These are phyloP conservation scores for Dichetophora obliterata DNA, from an alignment of 2,888 invertebrate species.

Conservation along the genomic window DNA sequence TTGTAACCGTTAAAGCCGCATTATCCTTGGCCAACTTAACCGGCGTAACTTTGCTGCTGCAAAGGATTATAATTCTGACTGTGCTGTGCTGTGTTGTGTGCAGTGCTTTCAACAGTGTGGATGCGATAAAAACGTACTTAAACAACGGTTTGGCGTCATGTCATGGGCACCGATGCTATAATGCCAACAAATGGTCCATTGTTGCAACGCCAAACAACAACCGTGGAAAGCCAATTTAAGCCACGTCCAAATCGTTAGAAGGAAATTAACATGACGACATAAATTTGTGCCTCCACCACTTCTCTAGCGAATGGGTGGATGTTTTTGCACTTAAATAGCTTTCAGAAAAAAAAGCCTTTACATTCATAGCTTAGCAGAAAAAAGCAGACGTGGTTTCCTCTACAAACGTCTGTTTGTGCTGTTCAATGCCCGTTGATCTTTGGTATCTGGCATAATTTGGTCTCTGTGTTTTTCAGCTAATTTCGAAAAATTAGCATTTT, in stretches of 20 bases:
- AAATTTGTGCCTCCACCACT: conserved; percentile 46
- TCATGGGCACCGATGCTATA: background rate
- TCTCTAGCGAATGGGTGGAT: background rate
- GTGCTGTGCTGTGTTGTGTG: too few species aligned
- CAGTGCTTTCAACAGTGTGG: too few species aligned
- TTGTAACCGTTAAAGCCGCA: conserved; percentile 23
- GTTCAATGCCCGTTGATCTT: background rate
- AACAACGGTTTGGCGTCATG: background rate
- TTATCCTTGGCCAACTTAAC: conserved; percentile 6
- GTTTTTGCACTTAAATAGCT: background rate
- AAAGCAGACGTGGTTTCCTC: background rate
- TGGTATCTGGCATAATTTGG: too few species aligned
- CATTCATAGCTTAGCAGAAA: too few species aligned
- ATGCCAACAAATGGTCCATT: background rate
- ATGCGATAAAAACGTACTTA: background rate
- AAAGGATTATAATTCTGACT: conserved; percentile 20
- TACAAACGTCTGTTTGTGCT: background rate
- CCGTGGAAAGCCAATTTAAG: conserved; percentile 20
- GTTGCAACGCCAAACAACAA: conserved; percentile 1
- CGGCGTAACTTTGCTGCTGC: conserved; percentile 12
- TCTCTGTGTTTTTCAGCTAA: background rate
- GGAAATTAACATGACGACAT: conserved; percentile 54
- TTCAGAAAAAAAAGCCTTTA: background rate
- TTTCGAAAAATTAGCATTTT: background rate
- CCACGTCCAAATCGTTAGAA: conserved; percentile 44